Base-by-base conservation (phyloP, 2,797 vertebrate genomes). In the Gadopsis bispinosus region DNA sequence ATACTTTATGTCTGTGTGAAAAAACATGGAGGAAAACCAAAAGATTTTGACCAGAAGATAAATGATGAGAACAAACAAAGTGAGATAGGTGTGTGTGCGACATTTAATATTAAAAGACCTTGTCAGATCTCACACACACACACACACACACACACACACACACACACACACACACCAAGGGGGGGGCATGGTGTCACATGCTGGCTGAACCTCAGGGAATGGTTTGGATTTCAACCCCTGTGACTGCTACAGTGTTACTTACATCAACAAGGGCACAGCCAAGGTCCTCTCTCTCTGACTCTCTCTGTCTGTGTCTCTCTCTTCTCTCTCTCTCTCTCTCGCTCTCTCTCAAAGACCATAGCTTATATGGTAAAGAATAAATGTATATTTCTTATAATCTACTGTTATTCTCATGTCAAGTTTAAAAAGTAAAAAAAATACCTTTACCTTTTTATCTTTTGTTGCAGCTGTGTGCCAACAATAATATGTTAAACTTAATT, bases 181-280 rank as follows among this genome's bases (percentile, higher is more conserved):
- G n/a, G n/a, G n/a, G n/a, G n/a, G n/a, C n/a, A n/a, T n/a, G n/a
- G n/a, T n/a, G n/a, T n/a, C 80, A 79, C 33, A 45, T 62, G 20
- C 56, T 63, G 61, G 54, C 72, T 54, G 45, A 86, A 75, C 79
- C 69, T 75, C 77, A 66, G 75, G 71, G 67, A 79, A 58, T 0
- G 79, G 81, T 70, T 93, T 80, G 29, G 66, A 79, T 94, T 94
- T 93, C 92, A 87, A 79, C 66, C 68, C 33, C 61, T 83, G 89
- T 84, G 79, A 82, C 86, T 84, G 60, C 60, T 75, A 75, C 75
- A 89, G 87, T 89, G 83, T 91, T 91, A 91, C 86, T 94, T 91
- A 91, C 90, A 93, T 86, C 83, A 91, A 88, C 91, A 93, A 93
- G 91, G 93, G 73, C 92, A 93, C 16, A 62, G 81, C 62, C 84